Evolutionary conservation across 2,888 invertebrate genomes (phyloP).

Genomic region (Melinaea marsaeus): DNA sequence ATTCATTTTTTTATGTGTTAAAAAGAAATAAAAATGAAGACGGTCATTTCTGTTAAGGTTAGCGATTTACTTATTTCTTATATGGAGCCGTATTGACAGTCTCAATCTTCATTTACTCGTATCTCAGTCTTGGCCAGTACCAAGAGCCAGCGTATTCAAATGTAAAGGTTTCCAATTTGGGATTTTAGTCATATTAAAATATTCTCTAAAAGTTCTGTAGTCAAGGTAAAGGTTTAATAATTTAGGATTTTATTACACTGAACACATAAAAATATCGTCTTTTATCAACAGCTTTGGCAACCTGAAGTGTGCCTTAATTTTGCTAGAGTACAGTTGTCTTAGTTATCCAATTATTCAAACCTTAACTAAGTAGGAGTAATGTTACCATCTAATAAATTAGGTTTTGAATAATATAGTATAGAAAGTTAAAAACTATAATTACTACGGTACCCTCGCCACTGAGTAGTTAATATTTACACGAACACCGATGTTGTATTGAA

Average conservation of each 20-base stretch:
- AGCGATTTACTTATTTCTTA: not conserved
- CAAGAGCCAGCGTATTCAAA: constrained; percentile 2
- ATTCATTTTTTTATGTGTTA: too few species aligned
- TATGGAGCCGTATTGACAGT: not conserved
- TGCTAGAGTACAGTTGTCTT: not conserved
- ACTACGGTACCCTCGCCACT: constrained; percentile 42
- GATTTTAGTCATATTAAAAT: not conserved
- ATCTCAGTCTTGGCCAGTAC: not conserved
- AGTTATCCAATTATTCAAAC: not conserved
- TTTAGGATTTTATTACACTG: not conserved
- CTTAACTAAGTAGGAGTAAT: not conserved
- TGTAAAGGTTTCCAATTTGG: not conserved
- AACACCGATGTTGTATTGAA: constrained; percentile 40
- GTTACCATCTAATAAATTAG: constrained; percentile 7
- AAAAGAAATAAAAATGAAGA: not conserved
- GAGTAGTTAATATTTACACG: constrained; percentile 50
- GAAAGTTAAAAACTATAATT: constrained; percentile 32
- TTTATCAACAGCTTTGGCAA: too few species aligned
- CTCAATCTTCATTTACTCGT: constrained; percentile 1
- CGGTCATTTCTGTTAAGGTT: not conserved
- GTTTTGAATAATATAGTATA: constrained; percentile 8
- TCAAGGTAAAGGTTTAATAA: not conserved
- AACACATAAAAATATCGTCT: too few species aligned
- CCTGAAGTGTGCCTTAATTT: too few species aligned
- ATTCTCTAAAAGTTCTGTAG: not conserved